Base-by-base conservation (phyloP, 2,113 vertebrate species). In the Phalacrocorax pelagicus region DNA sequence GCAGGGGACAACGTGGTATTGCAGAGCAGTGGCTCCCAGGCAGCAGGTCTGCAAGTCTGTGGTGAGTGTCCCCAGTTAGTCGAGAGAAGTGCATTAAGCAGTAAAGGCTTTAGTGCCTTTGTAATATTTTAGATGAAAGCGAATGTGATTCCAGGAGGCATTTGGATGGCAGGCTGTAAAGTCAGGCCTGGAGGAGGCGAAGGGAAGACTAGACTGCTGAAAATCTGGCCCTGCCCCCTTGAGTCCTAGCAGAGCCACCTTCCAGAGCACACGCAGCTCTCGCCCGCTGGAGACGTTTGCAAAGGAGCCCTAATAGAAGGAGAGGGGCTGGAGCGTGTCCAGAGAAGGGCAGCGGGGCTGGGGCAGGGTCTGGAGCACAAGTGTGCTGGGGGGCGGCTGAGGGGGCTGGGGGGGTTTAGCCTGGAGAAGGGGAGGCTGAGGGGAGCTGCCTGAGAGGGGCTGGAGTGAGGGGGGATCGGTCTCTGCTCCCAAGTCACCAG, bases 61-160 rank as follows among this genome's bases (percentile, higher is more conserved):
- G 0, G 7, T 8, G n/a, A 21, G 20, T 7, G 42, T 63, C 30
- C 47, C 10, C 22, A 4, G 23, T 46, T 69, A 29, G 19, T 40
- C 54, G 40, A 16, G 40, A 29, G 46, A 38, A 52, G 44, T 1
- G 5, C 30, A 20, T 36, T 24, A 51, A 44, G 17, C 44, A 36
- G 16, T 57, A 36, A 66, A 81, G 26, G 30, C 30, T 32, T 88
- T 49, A 38, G 49, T n/a, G 26, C 21, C 19, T 38, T 38, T 12
- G 12, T 38, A 29, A 10, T 8, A 20, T 49, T 58, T 79, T 61
- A 27, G 21, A 9, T 44, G 44, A 55, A 73, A 36, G 36, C 5
- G 0, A 10, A 21, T 8, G 15, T 38, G 81, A 10, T 21, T 42
- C n/a, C 47, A 16, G 1, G 3, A 46, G 54, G 62, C 38, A 6